phyloP scores from a whole-genome alignment of 2,113 vertebrate species.

The Holacanthus passer region DNA sequence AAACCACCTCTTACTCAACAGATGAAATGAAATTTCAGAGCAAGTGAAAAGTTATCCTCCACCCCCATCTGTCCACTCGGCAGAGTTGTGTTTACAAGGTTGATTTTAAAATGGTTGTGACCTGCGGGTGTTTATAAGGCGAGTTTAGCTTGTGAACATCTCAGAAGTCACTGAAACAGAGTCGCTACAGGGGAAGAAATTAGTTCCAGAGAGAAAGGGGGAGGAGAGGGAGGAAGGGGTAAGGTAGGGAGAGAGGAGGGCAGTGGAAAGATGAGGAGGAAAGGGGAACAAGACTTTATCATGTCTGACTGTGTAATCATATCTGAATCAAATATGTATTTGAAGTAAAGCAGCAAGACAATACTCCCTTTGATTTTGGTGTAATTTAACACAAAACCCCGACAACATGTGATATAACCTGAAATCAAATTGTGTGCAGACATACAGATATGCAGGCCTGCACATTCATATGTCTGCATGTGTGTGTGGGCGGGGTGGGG shows the following conservation, averaged over 20 bases:
- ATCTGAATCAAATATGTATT: conserved; percentile 40
- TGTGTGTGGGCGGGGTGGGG: not conserved
- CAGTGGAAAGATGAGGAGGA: conserved; percentile 4
- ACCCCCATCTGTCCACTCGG: conserved; percentile 24
- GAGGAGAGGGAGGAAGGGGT: not conserved
- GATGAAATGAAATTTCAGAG: conserved; percentile 66
- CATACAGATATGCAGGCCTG: not conserved
- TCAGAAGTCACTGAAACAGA: conserved; percentile 74
- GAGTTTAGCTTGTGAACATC: conserved; percentile 74
- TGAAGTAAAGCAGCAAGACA: not conserved
- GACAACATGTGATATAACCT: not conserved
- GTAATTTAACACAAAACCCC: not conserved
- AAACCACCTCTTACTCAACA: conserved; percentile 40
- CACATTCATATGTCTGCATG: not conserved
- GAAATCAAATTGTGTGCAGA: conserved; percentile 8
- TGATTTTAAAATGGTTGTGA: conserved; percentile 77
- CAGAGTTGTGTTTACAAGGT: conserved; percentile 69
- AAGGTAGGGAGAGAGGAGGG: conserved; percentile 11
- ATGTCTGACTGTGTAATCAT: conserved; percentile 13
- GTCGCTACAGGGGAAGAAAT: conserved; percentile 69
- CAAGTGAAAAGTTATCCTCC: conserved; percentile 51
- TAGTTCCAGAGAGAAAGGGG: conserved; percentile 68
- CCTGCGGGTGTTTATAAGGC: conserved; percentile 76
- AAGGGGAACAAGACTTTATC: not conserved
- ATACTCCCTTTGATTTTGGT: not conserved